Percentiles rank a stretch among this genome's conserved stretches.
Conservation (phyloP, 1,140 invertebrate species). For the Drosophila athabasca region DNA sequence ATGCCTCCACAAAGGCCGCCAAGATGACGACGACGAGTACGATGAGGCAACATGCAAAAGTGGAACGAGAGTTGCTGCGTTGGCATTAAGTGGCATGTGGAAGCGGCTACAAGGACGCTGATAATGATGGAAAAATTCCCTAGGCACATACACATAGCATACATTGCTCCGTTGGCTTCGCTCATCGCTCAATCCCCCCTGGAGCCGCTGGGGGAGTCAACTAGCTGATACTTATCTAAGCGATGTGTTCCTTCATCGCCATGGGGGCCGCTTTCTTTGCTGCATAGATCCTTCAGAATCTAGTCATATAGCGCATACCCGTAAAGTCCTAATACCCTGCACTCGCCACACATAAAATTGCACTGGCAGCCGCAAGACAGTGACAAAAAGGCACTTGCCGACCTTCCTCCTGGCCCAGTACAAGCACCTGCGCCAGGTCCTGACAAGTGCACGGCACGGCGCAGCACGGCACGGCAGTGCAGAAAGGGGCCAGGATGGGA, state of each 20-base stretch:
- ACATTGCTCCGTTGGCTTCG: constrained; percentile 46
- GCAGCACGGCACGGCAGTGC: constrained; percentile 22
- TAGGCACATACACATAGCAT: constrained; percentile 43
- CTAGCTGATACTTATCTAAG: constrained; percentile 42
- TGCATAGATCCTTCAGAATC: background rate
- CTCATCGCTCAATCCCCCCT: constrained; percentile 33
- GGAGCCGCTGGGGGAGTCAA: constrained; percentile 26
- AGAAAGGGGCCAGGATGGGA: background rate
- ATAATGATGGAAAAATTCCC: constrained; percentile 81
- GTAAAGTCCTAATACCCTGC: constrained; percentile 34
- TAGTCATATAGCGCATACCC: background rate
- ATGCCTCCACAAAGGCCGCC: constrained; percentile 55
- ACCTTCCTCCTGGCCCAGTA: constrained; percentile 22
- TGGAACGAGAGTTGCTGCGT: constrained; percentile 69
- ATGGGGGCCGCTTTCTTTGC: constrained; percentile 11
- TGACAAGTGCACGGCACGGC: constrained; percentile 50
- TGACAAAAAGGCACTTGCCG: constrained; percentile 78
- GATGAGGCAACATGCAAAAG: constrained; percentile 62
- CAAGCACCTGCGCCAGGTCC: constrained; percentile 17
- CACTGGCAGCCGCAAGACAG: constrained; percentile 70
- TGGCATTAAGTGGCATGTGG: constrained; percentile 82
- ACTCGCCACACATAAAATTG: constrained; percentile 66
- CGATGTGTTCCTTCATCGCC: constrained; percentile 8
- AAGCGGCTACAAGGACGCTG: constrained; percentile 75
- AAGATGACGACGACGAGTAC: constrained; percentile 34